A percentile compares a stretch with the other conserved stretches of the same genome.
These are phyloP conservation scores for Kryptolebias marmoratus DNA, from an alignment of 2,113 vertebrate genomes.

Conservation along the genomic window DNA sequence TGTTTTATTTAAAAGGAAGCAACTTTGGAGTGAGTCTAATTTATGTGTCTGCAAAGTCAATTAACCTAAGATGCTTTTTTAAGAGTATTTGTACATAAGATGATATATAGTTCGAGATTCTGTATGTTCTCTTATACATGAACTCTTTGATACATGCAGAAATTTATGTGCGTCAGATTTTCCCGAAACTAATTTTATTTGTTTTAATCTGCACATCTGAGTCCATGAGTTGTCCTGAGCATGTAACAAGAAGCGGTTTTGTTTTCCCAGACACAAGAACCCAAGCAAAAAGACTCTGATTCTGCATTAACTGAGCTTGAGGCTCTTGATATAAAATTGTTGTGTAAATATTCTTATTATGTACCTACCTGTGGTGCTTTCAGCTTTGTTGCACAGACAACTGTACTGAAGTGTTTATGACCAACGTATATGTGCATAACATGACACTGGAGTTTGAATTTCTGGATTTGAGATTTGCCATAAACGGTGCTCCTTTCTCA, in stretches of 20 bases:
- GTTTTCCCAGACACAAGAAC: constrained; percentile 37
- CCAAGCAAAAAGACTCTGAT: constrained; percentile 38
- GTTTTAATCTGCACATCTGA: constrained; percentile 44
- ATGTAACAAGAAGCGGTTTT: constrained; percentile 55
- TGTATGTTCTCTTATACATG: constrained; percentile 46
- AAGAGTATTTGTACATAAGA: constrained; percentile 72
- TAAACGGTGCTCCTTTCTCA: constrained; percentile 81
- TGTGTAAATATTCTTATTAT: constrained; percentile 56
- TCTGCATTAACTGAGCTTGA: constrained; percentile 29
- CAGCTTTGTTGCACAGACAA: constrained; percentile 58
- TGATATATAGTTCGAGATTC: constrained; percentile 60
- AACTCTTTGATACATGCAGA: constrained; percentile 53
- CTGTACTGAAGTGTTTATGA: constrained; percentile 66
- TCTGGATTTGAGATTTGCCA: constrained; percentile 69
- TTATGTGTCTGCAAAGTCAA: constrained; percentile 46
- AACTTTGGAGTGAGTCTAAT: constrained; percentile 9
- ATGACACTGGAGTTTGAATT: constrained; percentile 74
- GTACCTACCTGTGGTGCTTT: constrained; percentile 75
- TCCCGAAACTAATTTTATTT: constrained; percentile 41
- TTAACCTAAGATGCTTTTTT: constrained; percentile 48
- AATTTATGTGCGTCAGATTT: constrained; percentile 29
- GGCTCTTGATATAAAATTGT: constrained; percentile 46
- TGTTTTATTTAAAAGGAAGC: constrained; percentile 65
- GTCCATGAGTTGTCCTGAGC: constrained; percentile 40
- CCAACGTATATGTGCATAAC: constrained; percentile 60